Evolutionary conservation across 2,888 invertebrate species (phyloP).

Genomic region (Mythimna impura): DNA sequence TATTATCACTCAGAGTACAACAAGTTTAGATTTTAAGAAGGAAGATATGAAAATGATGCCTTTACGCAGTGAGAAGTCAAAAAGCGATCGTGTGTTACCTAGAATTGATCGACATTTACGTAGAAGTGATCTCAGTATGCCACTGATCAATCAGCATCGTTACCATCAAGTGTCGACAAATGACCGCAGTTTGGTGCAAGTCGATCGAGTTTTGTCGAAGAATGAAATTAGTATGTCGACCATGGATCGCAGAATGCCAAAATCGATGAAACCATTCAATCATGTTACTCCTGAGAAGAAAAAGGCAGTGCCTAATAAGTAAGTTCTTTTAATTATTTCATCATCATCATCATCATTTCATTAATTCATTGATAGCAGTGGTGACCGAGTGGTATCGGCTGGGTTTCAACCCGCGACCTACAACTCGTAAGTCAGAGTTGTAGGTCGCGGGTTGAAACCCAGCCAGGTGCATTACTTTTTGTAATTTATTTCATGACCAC

Average conservation of each 20-base stretch:
- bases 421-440: too few species aligned
- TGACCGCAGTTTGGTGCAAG: conserved; percentile 8
- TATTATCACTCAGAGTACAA: conserved; percentile 83
- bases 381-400: too few species aligned
- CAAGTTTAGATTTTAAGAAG: conserved; percentile 73
- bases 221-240: conserved; percentile 40
- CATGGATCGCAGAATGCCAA: conserved; percentile 45
- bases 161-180: not conserved
- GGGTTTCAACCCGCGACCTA: too few species aligned
- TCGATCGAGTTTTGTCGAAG: conserved; percentile 33
- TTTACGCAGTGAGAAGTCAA: conserved; percentile 26
- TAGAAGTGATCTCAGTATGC: conserved; percentile 39
- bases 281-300: conserved; percentile 41
- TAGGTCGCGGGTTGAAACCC: too few species aligned
- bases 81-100: conserved; percentile 38
- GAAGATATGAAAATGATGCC: conserved; percentile 35
- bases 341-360: too few species aligned
- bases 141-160: conserved; percentile 28
- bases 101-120: conserved; percentile 40
- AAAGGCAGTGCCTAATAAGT: conserved; percentile 47
- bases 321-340: conserved; percentile 27
- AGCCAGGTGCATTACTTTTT: too few species aligned
- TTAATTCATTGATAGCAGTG: too few species aligned
- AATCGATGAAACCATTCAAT: conserved; percentile 43
- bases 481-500: too few species aligned